Evolutionary conservation across 23 tunicate genomes (phyloP), one percentile per base, ranked within the genome.

Genomic region (Phallusia fumigata): DNA sequence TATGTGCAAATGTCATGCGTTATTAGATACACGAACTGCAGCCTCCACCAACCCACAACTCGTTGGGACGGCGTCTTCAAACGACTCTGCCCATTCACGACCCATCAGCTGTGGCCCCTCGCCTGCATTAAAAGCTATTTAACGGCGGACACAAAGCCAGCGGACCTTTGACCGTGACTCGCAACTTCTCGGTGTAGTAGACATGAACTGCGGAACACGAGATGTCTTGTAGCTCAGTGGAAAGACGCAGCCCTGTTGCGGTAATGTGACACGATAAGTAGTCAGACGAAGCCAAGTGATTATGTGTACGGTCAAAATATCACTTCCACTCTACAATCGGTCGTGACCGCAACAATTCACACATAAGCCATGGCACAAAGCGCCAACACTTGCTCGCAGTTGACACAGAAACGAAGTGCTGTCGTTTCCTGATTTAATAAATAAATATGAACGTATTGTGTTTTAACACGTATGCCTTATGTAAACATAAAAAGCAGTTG

Each of bases 221-320:
- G 26, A 21, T 24, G 15, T 58, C 28, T 22, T 21, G 69, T 21
- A 58, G 16, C 69, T 2, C 26, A 58, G 28, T 22, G 26, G 16
- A 24, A 58, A 58, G 28, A 24, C 28, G 13, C 3, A 21, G 69
- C 16, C 11, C 13, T 58, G 69, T 58, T 58, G 69, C 69, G 69
- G 80, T 77, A 77, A 77, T 77, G 52, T 22, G 80, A 77, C 47
- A 77, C 80, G 80, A 77, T 77, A 77, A 77, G 80, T 77, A 77
- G 31, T 28, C 80, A 10, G 80, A 34, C 69, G 69, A 58, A 58
- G 69, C 69, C 69, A 58, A 22, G 69, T 58, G 69, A 58, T 58
- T 58, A 13, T 58, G 16, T 58, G 69, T 58, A 58, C 69, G 69
- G 28, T 58, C 69, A 58, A 58, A 58, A 58, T 58, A 58, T 22